A percentile compares a stretch with the other conserved stretches of the same genome.
Conservation (phyloP, 2,797 vertebrate species). For the Monodelphis domestica region DNA sequence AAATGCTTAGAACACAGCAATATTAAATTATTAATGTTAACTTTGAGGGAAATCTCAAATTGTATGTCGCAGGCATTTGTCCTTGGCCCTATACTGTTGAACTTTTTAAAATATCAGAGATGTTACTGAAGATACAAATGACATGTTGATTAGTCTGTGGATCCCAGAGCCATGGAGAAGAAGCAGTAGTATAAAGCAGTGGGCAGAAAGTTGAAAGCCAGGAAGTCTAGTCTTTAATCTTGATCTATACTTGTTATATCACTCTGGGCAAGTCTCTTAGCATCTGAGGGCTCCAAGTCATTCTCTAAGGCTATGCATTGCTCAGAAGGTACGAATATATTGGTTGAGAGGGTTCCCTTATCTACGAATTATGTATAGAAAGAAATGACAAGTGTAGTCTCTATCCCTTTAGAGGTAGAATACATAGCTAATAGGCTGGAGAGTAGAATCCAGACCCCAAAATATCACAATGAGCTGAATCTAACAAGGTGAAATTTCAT, state of each 20-base stretch:
- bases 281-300: background rate
- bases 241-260: background rate
- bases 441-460: background rate
- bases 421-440: background rate
- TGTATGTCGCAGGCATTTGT: background rate
- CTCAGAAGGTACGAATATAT: background rate
- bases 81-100: background rate
- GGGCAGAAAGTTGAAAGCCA: background rate
- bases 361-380: background rate
- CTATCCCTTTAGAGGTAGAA: background rate
- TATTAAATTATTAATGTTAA: background rate
- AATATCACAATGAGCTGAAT: background rate
- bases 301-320: background rate
- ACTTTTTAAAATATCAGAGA: background rate
- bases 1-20: background rate
- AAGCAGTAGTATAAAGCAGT: background rate
- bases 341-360: background rate
- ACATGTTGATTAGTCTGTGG: background rate
- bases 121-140: background rate
- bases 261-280: background rate
- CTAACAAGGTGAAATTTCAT: background rate
- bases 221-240: background rate
- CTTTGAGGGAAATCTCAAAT: background rate
- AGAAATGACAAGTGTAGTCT: background rate
- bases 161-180: background rate